Conservation (phyloP, 2,888 invertebrate genomes). For the Monoplex corrugatus region DNA sequence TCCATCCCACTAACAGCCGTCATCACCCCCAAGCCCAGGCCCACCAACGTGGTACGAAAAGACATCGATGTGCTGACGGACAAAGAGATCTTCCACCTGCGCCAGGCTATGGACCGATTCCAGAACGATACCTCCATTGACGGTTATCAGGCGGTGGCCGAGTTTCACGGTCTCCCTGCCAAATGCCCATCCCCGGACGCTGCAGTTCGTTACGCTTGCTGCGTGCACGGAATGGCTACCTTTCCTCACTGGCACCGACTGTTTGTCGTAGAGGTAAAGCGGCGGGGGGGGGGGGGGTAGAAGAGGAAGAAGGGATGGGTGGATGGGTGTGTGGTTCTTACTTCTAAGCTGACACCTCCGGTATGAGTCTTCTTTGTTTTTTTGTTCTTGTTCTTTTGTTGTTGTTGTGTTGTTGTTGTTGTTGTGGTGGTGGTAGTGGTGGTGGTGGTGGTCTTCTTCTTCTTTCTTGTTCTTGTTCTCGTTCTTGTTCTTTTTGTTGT, state of each 20-base stretch:
- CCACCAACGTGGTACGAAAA: conserved; percentile 52
- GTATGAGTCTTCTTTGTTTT: too few relatives aligned
- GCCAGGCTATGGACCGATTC: conserved; percentile 58
- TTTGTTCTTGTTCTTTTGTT: too few relatives aligned
- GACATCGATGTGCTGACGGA: conserved; percentile 55
- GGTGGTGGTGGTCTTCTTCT: too few relatives aligned
- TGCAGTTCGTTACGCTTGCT: conserved; percentile 54
- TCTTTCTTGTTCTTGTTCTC: too few relatives aligned
- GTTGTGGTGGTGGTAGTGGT: too few relatives aligned
- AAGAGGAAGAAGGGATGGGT: too few relatives aligned
- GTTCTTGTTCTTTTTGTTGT: too few relatives aligned
- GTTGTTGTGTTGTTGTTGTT: too few relatives aligned
- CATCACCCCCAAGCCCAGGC: conserved; percentile 38
- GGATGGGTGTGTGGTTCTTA: too few relatives aligned
- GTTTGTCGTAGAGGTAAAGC: conserved; percentile 53
- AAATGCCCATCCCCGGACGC: conserved; percentile 59
- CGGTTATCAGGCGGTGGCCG: conserved; percentile 63
- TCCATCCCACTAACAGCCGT: conserved; percentile 45
- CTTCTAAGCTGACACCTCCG: too few relatives aligned
- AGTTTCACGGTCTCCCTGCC: conserved; percentile 62
- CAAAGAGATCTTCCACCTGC: conserved; percentile 57
- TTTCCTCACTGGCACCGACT: conserved; percentile 61
- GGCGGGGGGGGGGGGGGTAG: too few relatives aligned
- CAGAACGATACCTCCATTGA: conserved; percentile 60
- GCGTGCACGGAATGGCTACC: conserved; percentile 58